Conservation (phyloP, 2,888 invertebrate genomes). For the Dynastes hyllus region DNA sequence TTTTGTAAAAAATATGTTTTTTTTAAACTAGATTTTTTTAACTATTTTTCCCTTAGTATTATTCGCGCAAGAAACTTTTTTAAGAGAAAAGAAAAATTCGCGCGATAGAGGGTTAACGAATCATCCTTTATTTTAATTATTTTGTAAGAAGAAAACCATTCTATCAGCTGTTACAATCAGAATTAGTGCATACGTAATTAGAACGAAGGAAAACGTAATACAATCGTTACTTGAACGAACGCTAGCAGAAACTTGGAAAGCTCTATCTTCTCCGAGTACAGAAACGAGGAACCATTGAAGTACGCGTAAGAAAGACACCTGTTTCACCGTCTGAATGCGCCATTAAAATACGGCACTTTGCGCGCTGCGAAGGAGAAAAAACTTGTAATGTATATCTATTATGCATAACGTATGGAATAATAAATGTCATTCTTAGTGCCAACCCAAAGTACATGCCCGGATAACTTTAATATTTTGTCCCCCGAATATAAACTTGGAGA, state of each 20-base stretch:
- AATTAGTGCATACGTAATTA: too few relatives aligned
- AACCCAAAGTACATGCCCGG: constrained; percentile 59
- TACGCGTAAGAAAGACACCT: constrained; percentile 1
- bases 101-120: too few relatives aligned
- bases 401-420: constrained; percentile 55
- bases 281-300: background rate
- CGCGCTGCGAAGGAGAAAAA: constrained; percentile 14
- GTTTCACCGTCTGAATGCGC: constrained; percentile 12
- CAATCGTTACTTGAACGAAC: too few relatives aligned
- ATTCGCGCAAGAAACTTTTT: too few relatives aligned
- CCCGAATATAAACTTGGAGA: constrained; percentile 57
- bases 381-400: constrained; percentile 56
- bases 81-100: too few relatives aligned
- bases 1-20: too few relatives aligned
- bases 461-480: constrained; percentile 62
- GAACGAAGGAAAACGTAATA: too few relatives aligned
- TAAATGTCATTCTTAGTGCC: constrained; percentile 61
- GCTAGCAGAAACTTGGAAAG: background rate
- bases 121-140: too few relatives aligned
- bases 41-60: too few relatives aligned
- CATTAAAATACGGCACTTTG: constrained; percentile 19
- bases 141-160: too few relatives aligned
- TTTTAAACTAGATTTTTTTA: too few relatives aligned
- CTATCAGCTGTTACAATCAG: too few relatives aligned
- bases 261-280: background rate